Evolutionary conservation across 2,797 vertebrate species (phyloP).

Genomic region (Sebastes steindachneri): DNA sequence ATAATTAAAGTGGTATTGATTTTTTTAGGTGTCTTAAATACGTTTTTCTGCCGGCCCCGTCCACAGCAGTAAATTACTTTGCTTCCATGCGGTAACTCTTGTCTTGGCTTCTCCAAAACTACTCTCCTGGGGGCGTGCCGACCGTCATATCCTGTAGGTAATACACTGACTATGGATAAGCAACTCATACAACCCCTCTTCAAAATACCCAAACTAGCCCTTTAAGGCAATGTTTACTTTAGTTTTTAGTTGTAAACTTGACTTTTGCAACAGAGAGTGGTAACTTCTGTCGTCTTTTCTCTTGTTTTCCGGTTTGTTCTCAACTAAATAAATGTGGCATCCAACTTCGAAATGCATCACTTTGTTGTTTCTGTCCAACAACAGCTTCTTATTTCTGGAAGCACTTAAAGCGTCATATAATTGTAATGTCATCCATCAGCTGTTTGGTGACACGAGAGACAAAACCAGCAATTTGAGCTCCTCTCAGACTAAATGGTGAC

Average conservation of each 20-base stretch:
- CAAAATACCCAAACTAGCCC: background rate
- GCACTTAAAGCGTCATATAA: constrained; percentile 11
- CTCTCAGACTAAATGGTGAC: background rate
- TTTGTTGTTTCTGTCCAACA: background rate
- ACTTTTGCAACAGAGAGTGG: background rate
- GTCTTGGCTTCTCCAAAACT: no score
- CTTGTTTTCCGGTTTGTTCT: background rate
- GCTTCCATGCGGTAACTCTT: no score
- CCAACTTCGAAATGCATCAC: background rate
- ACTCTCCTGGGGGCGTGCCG: no score
- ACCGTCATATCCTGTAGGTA: no score
- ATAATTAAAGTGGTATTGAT: background rate
- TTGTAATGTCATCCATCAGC: constrained; percentile 40
- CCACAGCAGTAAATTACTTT: no score
- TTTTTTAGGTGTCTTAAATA: background rate
- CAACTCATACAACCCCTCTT: no score
- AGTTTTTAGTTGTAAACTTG: background rate
- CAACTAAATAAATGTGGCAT: background rate
- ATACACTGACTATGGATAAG: background rate
- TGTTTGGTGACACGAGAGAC: constrained; percentile 20
- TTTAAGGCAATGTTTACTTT: background rate
- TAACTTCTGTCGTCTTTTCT: background rate
- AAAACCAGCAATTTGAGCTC: constrained; percentile 20
- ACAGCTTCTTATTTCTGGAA: constrained; percentile 15
- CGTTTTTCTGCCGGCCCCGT: no score